Base-by-base conservation (phyloP, 2,113 vertebrate genomes). In the Bagarius yarrelli region DNA sequence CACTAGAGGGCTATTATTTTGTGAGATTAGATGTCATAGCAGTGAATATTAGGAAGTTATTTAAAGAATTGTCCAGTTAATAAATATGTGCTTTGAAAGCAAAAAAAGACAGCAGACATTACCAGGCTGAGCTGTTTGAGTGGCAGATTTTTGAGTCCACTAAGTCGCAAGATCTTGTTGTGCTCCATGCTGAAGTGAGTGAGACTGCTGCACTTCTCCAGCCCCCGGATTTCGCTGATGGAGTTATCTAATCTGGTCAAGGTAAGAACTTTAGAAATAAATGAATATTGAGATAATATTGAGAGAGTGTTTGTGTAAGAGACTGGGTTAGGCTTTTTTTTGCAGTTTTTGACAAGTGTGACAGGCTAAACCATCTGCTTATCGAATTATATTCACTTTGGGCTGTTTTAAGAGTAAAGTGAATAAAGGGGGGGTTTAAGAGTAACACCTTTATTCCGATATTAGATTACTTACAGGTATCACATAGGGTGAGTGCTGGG, bases 81-180 rank as follows among this genome's bases (percentile, higher is more conserved):
- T n/a, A n/a, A n/a, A n/a, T n/a, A n/a, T n/a, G n/a, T n/a, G n/a
- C n/a, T n/a, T n/a, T n/a, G n/a, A n/a, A n/a, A n/a, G n/a, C n/a
- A n/a, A n/a, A n/a, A n/a, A n/a, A 30, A 63, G 69, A 67, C 16
- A 30, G 16, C 60, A 60, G 76, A 47, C 21, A 50, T 89, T 87
- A 99, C 98, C 90, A 99, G 88, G 44, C 89, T 89, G 74, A 99
- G 95, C 12, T 89, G 72, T 86, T 79, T 92, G 85, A 99, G 89
- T 3, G 95, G 95, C 12, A 97, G 82, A 1, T 84, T 52, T 21
- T 87, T 83, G 81, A 99, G 88, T 47, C 94, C 92, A 0, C 36
- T 59, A 81, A 96, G 89, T 23, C 71, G 63, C 0, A 9, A 34
- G 86, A 99, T 91, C 82, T 79, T 93, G 94, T 99, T 99, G 85